Percentiles rank a stretch among this genome's conserved stretches.
These are phyloP conservation scores for Scalopus aquaticus DNA, from an alignment of 2,113 vertebrate genomes.

Conservation along the genomic window DNA sequence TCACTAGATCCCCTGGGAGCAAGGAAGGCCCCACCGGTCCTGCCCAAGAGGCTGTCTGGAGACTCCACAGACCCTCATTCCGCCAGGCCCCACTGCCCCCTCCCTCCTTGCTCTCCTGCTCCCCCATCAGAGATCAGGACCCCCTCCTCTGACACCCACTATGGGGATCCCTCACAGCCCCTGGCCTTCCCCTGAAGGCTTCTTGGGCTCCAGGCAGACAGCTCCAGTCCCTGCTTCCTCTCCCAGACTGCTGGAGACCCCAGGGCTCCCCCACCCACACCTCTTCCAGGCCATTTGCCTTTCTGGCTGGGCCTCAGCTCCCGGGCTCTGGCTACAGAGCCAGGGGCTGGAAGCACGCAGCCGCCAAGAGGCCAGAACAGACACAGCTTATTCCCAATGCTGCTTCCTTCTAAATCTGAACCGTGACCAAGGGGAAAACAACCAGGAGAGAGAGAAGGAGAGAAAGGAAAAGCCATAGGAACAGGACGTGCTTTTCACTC, in stretches of 20 bases:
- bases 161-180: neutral
- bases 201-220: neutral
- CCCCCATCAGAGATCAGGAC: neutral
- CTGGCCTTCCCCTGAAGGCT: neutral
- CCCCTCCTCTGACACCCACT: neutral
- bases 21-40: neutral
- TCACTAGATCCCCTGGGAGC: no score
- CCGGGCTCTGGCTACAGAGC: neutral
- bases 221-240: neutral
- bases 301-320: neutral
- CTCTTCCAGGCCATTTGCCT: neutral
- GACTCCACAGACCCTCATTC: neutral
- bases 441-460: neutral
- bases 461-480: constrained; percentile 19
- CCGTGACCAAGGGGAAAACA: constrained; percentile 11
- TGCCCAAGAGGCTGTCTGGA: neutral
- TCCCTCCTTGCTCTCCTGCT: neutral
- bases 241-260: neutral
- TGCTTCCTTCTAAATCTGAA: constrained; percentile 57
- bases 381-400: neutral
- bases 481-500: constrained; percentile 59
- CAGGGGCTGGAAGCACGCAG: neutral
- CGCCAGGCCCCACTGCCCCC: neutral
- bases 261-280: neutral
- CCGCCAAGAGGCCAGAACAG: neutral